Percentiles rank a stretch among this genome's conserved stretches.
Evolutionary conservation across 2,888 invertebrate species (phyloP).

Genomic region (Brachypterus glaber): DNA sequence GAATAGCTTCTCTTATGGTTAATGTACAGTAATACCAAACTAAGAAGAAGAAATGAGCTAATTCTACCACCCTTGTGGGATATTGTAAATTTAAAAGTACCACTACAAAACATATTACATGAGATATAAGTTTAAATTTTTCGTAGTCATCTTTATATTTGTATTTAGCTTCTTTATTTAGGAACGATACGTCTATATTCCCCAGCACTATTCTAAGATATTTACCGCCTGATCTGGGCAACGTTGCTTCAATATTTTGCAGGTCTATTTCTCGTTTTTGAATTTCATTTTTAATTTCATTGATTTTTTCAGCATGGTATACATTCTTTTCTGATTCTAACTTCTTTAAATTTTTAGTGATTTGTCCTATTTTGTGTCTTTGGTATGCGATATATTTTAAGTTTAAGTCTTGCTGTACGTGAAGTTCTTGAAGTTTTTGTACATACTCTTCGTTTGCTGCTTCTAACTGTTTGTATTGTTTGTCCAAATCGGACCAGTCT

Average conservation of each 20-base stretch:
- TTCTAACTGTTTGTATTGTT: constrained; percentile 42
- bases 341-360: constrained; percentile 33
- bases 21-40: constrained; percentile 99
- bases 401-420: constrained; percentile 72
- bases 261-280: constrained; percentile 71
- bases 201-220: constrained; percentile 89
- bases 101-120: constrained; percentile 75
- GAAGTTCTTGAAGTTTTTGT: constrained; percentile 69
- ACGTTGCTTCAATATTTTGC: constrained; percentile 78
- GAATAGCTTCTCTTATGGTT: constrained; percentile 94
- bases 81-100: constrained; percentile 58
- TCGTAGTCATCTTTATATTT: constrained; percentile 97
- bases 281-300: constrained; percentile 61
- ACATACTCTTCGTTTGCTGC: constrained; percentile 67
- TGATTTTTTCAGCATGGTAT: constrained; percentile 42
- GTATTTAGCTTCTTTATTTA: constrained; percentile 84
- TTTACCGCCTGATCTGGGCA: constrained; percentile 81
- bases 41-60: constrained; percentile 80
- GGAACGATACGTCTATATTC: constrained; percentile 89
- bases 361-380: constrained; percentile 72
- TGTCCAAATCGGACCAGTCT: constrained; percentile 26
- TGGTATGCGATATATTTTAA: constrained; percentile 81
- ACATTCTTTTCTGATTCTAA: constrained; percentile 28
- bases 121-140: constrained; percentile 89
- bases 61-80: constrained; percentile 61